A percentile compares a stretch with the other conserved stretches of the same genome.
Conservation (phyloP, 2,113 vertebrate genomes). For the Scartelaos histophorus region DNA sequence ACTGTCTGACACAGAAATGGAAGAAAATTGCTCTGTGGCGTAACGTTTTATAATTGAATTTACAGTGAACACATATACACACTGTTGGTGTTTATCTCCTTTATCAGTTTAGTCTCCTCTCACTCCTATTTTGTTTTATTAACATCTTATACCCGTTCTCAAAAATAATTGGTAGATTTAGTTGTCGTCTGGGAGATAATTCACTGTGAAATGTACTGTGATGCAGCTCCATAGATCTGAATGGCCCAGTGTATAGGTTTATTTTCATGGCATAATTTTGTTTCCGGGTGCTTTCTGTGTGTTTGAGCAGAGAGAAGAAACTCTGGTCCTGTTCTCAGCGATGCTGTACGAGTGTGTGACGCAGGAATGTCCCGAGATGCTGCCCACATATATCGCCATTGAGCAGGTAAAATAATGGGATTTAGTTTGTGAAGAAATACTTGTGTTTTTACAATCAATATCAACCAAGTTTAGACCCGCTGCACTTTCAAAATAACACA, state of each 20-base stretch:
- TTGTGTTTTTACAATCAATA: conserved; percentile 2
- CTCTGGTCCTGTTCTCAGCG: conserved; percentile 88
- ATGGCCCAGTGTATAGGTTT: background rate
- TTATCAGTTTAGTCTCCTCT: conserved; percentile 12
- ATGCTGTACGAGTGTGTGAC: conserved; percentile 96
- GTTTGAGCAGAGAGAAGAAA: conserved; percentile 84
- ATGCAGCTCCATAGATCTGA: background rate
- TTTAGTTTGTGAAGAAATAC: background rate
- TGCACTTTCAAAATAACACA: background rate
- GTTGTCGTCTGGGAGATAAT: conserved; percentile 26
- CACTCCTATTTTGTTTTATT: conserved; percentile 13
- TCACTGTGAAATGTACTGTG: conserved; percentile 35
- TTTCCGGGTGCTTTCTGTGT: conserved; percentile 11
- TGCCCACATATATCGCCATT: conserved; percentile 93
- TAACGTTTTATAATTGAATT: conserved; percentile 41
- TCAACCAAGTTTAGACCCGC: background rate
- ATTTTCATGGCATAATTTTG: conserved; percentile 4
- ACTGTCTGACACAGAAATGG: conserved; percentile 15
- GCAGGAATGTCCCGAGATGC: conserved; percentile 96
- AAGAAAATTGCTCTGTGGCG: conserved; percentile 26
- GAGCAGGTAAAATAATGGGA: conserved; percentile 84
- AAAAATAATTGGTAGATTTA: conserved; percentile 26
- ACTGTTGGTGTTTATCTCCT: conserved; percentile 14
- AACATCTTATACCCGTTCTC: conserved; percentile 3
- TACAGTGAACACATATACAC: background rate